Evolutionary conservation across 37 sponge, comb jelly and placozoan species (phyloP), one percentile per base, ranked within the genome.

Genomic region (Ianthella basta): DNA sequence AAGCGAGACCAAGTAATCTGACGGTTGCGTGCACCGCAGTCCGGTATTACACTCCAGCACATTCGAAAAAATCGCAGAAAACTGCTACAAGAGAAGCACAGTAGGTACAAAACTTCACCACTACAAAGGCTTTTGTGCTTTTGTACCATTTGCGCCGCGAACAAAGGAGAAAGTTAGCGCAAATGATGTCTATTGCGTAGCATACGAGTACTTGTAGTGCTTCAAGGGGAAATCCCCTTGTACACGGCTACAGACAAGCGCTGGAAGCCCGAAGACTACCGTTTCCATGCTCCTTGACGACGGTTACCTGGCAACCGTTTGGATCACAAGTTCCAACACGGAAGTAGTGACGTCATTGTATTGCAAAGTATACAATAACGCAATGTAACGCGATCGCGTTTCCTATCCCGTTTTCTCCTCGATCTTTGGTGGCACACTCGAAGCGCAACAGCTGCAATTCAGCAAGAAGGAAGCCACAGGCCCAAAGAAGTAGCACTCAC

Each of bases 331-430:
- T 37, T 72, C 73, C 32, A 10, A 72, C 73, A 72, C 73, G 73
- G 73, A 72, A 72, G 73, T 72, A 72, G 59, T 72, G 73, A 72
- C 73, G 73, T 72, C 73, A 72, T 32, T 33, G 32, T 29, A 72
- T 72, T 30, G 32, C 36, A 30, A 23, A 72, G 39, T 72, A 72
- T 32, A 72, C 12, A 29, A 15, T 15, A 72, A 72, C 73, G 19
- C 73, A 57, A 57, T 57, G 59, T 57, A 57, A 57, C 59, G 18
- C 18, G 73, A 72, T 30, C 30, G 23, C 73, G 73, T 72, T 72
- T 72, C 73, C 73, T 72, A 72, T 72, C 73, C 73, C 73, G 41
- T 34, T 72, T 72, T 37, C 36, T 37, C 73, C 66, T 64, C n/a
- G n/a, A n/a, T n/a, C n/a, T n/a, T n/a, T n/a, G n/a, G n/a, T n/a